phyloP scores from a whole-genome alignment of 2,113 vertebrate species.

The Lamprotornis superbus region DNA sequence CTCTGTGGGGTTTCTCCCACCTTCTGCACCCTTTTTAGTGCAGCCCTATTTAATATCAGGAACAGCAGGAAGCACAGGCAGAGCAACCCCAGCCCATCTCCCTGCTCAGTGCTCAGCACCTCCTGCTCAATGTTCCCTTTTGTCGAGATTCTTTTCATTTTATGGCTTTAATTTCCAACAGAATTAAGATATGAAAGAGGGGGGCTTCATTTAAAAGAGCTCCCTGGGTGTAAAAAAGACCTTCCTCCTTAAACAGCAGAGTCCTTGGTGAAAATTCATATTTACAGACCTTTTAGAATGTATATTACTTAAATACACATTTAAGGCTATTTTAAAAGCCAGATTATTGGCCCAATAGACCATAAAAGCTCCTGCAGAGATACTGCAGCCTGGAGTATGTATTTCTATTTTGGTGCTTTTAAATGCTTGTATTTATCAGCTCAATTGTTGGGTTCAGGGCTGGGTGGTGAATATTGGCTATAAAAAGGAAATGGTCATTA shows the following conservation, averaged over 20 bases:
- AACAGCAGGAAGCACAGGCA: background rate
- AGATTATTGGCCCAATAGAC: constrained; percentile 55
- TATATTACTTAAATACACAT: constrained; percentile 52
- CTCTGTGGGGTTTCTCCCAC: background rate
- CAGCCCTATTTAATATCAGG: background rate
- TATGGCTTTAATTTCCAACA: constrained; percentile 21
- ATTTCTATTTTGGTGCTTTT: constrained; percentile 29
- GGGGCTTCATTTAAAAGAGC: background rate
- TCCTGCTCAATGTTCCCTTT: background rate
- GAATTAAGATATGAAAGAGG: constrained; percentile 17
- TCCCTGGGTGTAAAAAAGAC: background rate
- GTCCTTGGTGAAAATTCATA: background rate
- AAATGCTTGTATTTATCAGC: constrained; percentile 49
- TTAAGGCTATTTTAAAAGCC: constrained; percentile 50
- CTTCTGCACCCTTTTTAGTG: background rate
- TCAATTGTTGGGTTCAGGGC: background rate
- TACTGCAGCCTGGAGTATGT: background rate
- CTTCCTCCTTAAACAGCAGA: background rate
- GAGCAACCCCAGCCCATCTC: background rate
- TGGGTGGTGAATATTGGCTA: background rate
- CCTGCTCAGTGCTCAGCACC: background rate
- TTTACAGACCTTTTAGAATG: constrained; percentile 39
- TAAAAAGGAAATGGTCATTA: background rate
- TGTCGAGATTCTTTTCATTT: background rate
- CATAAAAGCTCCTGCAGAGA: constrained; percentile 39